A percentile compares a stretch with the other conserved stretches of the same genome.
Evolutionary conservation across 2,888 invertebrate species (phyloP).

Genomic region (Arctia plantaginis): DNA sequence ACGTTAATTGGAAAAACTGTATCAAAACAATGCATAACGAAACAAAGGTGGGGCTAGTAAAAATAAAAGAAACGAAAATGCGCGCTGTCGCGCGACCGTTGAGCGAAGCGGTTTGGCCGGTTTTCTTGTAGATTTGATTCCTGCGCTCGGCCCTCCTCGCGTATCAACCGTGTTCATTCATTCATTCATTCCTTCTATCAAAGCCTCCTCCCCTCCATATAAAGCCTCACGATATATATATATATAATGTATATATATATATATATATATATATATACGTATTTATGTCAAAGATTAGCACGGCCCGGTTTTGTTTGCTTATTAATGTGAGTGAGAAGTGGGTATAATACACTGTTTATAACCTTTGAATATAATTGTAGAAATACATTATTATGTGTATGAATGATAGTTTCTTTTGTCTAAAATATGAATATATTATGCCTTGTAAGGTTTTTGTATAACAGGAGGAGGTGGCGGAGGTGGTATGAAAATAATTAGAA

Average conservation of each 20-base stretch:
- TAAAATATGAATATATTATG: no score
- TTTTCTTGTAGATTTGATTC: conserved; percentile 67
- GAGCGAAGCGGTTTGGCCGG: conserved; percentile 84
- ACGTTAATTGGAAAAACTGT: conserved; percentile 46
- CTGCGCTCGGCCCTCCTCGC: conserved; percentile 63
- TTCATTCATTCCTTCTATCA: conserved; percentile 30
- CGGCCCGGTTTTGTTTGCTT: neutral
- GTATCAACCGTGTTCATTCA: conserved; percentile 14
- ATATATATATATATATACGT: neutral
- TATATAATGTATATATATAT: neutral
- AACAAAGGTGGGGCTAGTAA: conserved; percentile 81
- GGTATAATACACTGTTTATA: neutral
- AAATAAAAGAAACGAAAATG: conserved; percentile 77
- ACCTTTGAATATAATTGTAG: neutral
- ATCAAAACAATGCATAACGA: conserved; percentile 70
- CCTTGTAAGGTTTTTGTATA: no score
- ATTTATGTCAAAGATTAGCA: neutral
- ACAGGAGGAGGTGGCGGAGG: no score
- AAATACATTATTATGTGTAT: no score
- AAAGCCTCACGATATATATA: conserved; percentile 15
- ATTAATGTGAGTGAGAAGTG: neutral
- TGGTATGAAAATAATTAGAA: no score
- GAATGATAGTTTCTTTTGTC: no score
- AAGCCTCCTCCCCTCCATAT: conserved; percentile 67
- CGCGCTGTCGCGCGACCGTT: conserved; percentile 82